These are phyloP conservation scores for Fabriciana adippe DNA, from an alignment of 2,888 invertebrate genomes.

Conservation along the genomic window DNA sequence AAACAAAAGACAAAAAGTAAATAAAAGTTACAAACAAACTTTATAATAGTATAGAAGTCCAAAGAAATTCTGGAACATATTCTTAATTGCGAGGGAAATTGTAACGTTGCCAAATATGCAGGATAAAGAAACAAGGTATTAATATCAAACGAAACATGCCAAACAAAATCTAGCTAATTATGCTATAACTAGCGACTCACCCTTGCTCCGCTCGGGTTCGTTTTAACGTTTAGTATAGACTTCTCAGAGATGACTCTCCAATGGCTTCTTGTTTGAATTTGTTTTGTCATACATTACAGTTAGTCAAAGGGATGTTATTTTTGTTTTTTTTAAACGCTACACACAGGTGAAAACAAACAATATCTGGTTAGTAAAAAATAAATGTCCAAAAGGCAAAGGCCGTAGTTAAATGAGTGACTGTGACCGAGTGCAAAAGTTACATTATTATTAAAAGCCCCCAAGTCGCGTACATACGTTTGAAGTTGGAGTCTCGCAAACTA, in stretches of 20 bases:
- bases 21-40: constrained; percentile 12
- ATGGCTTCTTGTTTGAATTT: no score
- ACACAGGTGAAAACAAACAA: no score
- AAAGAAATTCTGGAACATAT: constrained; percentile 16
- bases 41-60: constrained; percentile 9
- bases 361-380: background rate
- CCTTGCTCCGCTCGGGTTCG: no score
- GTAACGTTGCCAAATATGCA: constrained; percentile 15
- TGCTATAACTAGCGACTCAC: no score
- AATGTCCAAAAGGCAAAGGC: background rate
- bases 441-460: constrained; percentile 35
- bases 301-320: no score
- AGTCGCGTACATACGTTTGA: constrained; percentile 29
- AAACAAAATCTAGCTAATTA: background rate
- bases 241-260: no score
- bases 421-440: constrained; percentile 11
- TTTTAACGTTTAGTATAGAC: no score
- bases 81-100: constrained; percentile 19
- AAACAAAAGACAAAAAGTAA: constrained; percentile 16
- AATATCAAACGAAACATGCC: background rate
- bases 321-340: no score
- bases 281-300: no score
- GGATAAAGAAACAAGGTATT: constrained; percentile 4
- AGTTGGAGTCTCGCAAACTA: constrained; percentile 42
- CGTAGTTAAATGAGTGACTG: background rate